Evolutionary conservation across 2,888 invertebrate species (phyloP).

Genomic region (Morinoia aosen): DNA sequence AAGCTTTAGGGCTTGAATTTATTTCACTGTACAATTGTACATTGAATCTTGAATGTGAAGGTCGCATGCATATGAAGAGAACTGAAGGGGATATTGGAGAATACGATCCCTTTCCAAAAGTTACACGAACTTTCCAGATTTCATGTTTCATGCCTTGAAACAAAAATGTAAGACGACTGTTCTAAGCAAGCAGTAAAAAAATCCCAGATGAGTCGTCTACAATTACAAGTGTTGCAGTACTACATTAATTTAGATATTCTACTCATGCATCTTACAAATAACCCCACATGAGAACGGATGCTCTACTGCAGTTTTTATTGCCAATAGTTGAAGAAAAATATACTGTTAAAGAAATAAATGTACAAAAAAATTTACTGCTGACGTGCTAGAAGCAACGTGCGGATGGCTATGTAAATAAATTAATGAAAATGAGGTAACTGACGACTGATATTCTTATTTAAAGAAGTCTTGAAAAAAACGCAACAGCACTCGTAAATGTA

Average conservation of each 20-base stretch:
- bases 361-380: neutral
- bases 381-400: neutral
- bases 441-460: neutral
- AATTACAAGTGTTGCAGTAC: too few relatives aligned
- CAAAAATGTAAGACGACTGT: neutral
- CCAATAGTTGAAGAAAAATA: neutral
- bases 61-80: too few relatives aligned
- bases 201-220: too few relatives aligned
- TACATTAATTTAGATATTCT: too few relatives aligned
- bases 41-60: too few relatives aligned
- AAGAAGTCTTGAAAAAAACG: neutral
- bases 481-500: neutral
- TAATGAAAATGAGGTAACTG: neutral
- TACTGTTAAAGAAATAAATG: neutral
- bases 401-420: neutral
- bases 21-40: too few relatives aligned
- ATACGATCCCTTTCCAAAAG: too few relatives aligned
- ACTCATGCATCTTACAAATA: neutral
- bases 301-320: neutral
- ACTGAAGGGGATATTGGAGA: too few relatives aligned
- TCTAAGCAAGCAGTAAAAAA: too few relatives aligned
- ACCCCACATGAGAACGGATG: neutral
- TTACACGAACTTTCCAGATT: neutral
- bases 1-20: too few relatives aligned
- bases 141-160: neutral